These are phyloP conservation scores for Caloenas nicobarica DNA, from an alignment of 2,113 vertebrate species.

Conservation along the genomic window DNA sequence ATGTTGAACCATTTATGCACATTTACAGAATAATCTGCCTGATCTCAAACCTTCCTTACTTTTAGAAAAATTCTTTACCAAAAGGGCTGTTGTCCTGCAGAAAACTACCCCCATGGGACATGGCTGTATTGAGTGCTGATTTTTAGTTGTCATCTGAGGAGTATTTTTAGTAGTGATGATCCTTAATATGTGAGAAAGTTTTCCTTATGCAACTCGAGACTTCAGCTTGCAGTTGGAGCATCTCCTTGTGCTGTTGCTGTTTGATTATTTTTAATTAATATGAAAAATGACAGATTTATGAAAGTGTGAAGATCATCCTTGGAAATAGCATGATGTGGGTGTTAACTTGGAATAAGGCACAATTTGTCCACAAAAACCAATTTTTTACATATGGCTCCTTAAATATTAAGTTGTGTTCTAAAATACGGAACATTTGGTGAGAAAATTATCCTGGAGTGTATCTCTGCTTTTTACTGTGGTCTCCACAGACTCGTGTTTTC, in stretches of 20 bases:
- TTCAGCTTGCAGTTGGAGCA: background rate
- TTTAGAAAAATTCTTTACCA: background rate
- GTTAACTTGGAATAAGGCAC: background rate
- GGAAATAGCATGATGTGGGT: background rate
- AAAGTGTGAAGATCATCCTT: background rate
- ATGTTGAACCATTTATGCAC: background rate
- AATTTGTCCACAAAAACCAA: background rate
- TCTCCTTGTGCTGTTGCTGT: background rate
- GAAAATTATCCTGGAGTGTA: background rate
- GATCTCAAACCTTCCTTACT: background rate
- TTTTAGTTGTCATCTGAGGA: background rate
- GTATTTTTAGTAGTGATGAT: background rate
- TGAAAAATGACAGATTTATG: background rate
- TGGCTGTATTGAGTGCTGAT: no score
- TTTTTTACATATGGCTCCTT: background rate
- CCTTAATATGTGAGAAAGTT: background rate
- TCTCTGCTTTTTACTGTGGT: background rate
- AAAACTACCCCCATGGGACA: fast-evolving
- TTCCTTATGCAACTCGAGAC: background rate
- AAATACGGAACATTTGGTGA: background rate
- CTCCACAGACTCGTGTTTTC: background rate
- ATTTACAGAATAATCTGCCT: background rate
- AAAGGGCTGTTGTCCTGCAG: background rate
- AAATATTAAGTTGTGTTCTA: background rate
- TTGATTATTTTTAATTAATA: background rate